Evolutionary conservation across 1,140 invertebrate genomes (phyloP).

Genomic region (Lordiphosa collinella): DNA sequence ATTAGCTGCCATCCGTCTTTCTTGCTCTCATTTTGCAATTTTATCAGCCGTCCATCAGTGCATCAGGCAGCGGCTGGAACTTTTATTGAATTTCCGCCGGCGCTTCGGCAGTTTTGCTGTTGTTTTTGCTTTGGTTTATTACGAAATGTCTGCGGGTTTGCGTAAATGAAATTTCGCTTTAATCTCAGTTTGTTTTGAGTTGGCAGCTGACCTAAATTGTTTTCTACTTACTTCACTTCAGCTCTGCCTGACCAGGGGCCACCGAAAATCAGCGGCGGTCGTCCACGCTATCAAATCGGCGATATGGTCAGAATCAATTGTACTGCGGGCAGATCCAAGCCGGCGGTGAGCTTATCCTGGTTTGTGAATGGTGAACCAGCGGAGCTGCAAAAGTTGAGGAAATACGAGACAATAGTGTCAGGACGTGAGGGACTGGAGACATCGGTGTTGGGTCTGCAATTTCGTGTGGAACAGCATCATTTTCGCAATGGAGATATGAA

Average conservation of each 20-base stretch:
- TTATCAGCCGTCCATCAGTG: constrained; percentile 60
- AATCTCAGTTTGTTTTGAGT: constrained; percentile 23
- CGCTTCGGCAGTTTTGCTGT: constrained; percentile 39
- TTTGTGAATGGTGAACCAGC: constrained; percentile 87
- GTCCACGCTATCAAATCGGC: constrained; percentile 84
- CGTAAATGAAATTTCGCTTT: constrained; percentile 61
- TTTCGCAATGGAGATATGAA: constrained; percentile 86
- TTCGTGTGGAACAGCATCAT: constrained; percentile 83
- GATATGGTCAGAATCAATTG: constrained; percentile 86
- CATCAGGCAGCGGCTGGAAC: constrained; percentile 65
- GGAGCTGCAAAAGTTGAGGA: constrained; percentile 80
- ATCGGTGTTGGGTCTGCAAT: constrained; percentile 84
- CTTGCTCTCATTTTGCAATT: constrained; percentile 36
- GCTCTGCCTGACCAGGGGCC: constrained; percentile 85
- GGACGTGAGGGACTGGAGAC: constrained; percentile 84
- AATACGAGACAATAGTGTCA: constrained; percentile 81
- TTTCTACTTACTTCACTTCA: constrained; percentile 57
- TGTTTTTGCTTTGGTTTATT: constrained; percentile 51
- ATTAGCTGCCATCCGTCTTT: too few species aligned
- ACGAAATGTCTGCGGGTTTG: constrained; percentile 36
- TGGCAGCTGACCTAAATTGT: constrained; percentile 14
- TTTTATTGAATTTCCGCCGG: constrained; percentile 75
- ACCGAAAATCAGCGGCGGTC: constrained; percentile 83
- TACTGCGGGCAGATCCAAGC: constrained; percentile 85
- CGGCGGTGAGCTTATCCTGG: constrained; percentile 86